These are phyloP conservation scores for Vicugna pacos DNA, from an alignment of 2,113 vertebrate genomes.

Conservation along the genomic window DNA sequence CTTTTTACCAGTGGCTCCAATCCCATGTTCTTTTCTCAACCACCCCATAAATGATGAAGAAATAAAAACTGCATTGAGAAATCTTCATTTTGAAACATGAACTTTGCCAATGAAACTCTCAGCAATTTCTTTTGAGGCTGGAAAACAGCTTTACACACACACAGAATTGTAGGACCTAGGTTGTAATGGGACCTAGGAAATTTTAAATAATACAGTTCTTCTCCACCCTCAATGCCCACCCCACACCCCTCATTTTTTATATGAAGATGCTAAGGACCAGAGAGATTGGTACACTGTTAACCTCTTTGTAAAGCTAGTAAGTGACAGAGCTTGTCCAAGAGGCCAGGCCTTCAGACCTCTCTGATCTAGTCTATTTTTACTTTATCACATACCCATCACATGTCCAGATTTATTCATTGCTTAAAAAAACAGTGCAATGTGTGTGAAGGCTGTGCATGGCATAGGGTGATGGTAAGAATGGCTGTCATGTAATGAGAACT, in stretches of 20 bases:
- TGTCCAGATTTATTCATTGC: not conserved
- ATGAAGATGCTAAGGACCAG: not conserved
- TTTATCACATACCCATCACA: not conserved
- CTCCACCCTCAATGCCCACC: not conserved
- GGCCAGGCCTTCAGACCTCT: not conserved
- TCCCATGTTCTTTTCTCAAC: not conserved
- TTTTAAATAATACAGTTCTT: not conserved
- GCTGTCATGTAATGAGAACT: not conserved
- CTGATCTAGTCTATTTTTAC: not conserved
- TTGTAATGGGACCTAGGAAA: not conserved
- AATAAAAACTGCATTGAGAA: conserved; percentile 18
- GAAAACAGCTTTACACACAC: not conserved
- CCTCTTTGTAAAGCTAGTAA: not conserved
- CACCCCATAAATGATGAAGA: not conserved
- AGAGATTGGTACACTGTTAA: not conserved
- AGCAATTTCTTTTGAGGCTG: not conserved
- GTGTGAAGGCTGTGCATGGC: not conserved
- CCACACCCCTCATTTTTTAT: not conserved
- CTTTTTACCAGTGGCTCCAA: not conserved
- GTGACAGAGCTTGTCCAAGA: not conserved
- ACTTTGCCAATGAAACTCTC: not conserved
- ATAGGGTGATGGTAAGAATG: not conserved
- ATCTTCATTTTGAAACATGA: conserved; percentile 23
- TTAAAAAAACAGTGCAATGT: not conserved
- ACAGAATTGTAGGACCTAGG: not conserved